A percentile compares a stretch with the other conserved stretches of the same genome.
Evolutionary conservation across 2,113 vertebrate species (phyloP).

Genomic region (Gopherus flavomarginatus): DNA sequence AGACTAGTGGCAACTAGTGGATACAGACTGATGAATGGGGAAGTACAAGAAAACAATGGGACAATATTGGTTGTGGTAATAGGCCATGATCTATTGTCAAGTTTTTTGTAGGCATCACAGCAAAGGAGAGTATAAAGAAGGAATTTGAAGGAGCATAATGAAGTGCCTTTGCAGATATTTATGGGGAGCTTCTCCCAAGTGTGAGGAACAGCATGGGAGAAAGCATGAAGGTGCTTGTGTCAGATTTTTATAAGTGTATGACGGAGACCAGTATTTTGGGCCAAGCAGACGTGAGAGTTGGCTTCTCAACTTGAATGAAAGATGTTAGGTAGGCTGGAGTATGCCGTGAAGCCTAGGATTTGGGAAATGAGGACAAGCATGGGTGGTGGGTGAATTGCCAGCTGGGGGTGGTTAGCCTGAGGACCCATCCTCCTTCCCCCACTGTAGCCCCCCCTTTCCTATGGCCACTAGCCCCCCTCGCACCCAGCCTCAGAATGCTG

Average conservation of each 20-base stretch:
- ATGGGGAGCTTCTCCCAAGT: not conserved
- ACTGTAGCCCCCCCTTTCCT: too few relatives aligned
- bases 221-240: not conserved
- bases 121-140: not conserved
- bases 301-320: not conserved
- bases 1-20: rapidly evolving
- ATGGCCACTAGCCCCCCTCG: too few relatives aligned
- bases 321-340: not conserved
- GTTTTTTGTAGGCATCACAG: not conserved
- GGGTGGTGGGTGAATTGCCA: too few relatives aligned
- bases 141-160: not conserved
- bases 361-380: not conserved
- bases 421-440: too few relatives aligned
- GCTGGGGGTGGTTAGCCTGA: too few relatives aligned
- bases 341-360: not conserved
- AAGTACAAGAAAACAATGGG: not conserved
- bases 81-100: not conserved
- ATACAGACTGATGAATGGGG: not conserved
- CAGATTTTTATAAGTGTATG: not conserved
- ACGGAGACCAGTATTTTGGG: not conserved
- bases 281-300: not conserved
- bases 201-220: not conserved
- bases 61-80: not conserved
- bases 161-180: not conserved
- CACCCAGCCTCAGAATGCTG: too few relatives aligned